phyloP scores from a whole-genome alignment of 2,797 vertebrate species.

The Sphaeramia orbicularis region DNA sequence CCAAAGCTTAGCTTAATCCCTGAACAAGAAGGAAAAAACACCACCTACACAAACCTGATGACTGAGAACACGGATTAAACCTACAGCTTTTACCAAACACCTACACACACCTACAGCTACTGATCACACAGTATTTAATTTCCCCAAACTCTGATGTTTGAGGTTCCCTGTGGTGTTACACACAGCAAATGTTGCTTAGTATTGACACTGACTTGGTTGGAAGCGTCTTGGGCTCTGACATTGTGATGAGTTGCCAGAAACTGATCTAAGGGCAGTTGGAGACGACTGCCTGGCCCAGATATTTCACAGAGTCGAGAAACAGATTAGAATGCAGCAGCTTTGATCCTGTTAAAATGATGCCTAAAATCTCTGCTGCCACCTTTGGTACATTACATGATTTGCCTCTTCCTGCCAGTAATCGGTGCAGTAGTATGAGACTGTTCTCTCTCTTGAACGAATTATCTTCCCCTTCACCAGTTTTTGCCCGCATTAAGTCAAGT shows the following conservation, averaged over 20 bases:
- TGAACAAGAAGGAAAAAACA: not conserved
- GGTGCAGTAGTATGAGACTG: slow-evolving; percentile 3
- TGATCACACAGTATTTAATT: slow-evolving; percentile 10
- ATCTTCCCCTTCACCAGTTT: not conserved
- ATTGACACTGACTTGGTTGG: slow-evolving; percentile 38
- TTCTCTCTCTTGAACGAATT: slow-evolving; percentile 1
- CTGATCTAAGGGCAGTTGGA: slow-evolving; percentile 62
- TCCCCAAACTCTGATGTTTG: slow-evolving; percentile 43
- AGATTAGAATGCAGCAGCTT: slow-evolving; percentile 62
- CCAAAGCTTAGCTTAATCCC: slow-evolving; percentile 60
- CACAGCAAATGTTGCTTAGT: slow-evolving; percentile 58
- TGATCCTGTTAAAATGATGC: slow-evolving; percentile 72
- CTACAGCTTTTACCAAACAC: slow-evolving; percentile 42
- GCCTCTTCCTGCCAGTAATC: slow-evolving; percentile 51
- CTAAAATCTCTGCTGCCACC: slow-evolving; percentile 37
- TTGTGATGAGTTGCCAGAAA: slow-evolving; percentile 62
- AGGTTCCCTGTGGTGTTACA: slow-evolving; percentile 39
- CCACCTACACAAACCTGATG: slow-evolving; percentile 51
- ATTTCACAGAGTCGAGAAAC: slow-evolving; percentile 63
- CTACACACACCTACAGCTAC: slow-evolving; percentile 23
- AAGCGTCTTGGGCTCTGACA: slow-evolving; percentile 41
- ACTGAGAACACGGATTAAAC: slow-evolving; percentile 58
- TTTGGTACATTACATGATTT: slow-evolving; percentile 48
- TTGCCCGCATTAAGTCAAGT: slow-evolving; percentile 5
- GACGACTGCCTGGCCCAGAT: slow-evolving; percentile 56